Evolutionary conservation across 2,888 invertebrate species (phyloP), one percentile per base, ranked within the genome.

Genomic region (Caenorhabditis angaria): DNA sequence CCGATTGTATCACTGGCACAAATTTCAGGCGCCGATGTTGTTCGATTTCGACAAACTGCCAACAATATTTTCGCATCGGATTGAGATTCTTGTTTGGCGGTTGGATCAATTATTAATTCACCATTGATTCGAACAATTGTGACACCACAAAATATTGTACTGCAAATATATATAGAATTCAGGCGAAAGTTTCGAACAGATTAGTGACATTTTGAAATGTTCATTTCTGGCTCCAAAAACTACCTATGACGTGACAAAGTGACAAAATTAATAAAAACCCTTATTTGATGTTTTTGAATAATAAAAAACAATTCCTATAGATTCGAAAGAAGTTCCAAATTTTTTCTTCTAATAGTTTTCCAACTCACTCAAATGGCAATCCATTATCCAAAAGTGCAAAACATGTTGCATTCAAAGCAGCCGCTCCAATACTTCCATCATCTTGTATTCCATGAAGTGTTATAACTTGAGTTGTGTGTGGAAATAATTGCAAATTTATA

Each of bases 81-180:
- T n/a, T 69, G 70, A 20, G 68, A 55, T 57, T 81, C 81, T 27
- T 64, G 64, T 53, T 65, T 64, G 3, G 60, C 35, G 28, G 77
- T 77, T 24, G 81, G 75, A 57, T 81, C 81, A 27, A 77, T 65
- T 20, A 80, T 61, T 41, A 81, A 28, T 22, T 76, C 63, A 12
- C 75, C 79, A 27, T 75, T 66, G 14, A 80, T 66, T 28, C 72
- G 65, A 25, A 76, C 76, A 8, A 81, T 69, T n/a, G 71, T 57
- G 14, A 81, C 70, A 22, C 79, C 81, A 59, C 81, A 79, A 70
- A 81, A 81, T 6, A 77, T 61, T 1, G 78, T 59, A 50, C 77
- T 73, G 66, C 50, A 72, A 60, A 25, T 20, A 48, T 55, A 5
- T 24, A 10, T 0, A 6, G 22, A 18, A 22, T 8, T 12, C 12